Base-by-base conservation (phyloP, 2,888 invertebrate genomes). In the Blera fallax region DNA sequence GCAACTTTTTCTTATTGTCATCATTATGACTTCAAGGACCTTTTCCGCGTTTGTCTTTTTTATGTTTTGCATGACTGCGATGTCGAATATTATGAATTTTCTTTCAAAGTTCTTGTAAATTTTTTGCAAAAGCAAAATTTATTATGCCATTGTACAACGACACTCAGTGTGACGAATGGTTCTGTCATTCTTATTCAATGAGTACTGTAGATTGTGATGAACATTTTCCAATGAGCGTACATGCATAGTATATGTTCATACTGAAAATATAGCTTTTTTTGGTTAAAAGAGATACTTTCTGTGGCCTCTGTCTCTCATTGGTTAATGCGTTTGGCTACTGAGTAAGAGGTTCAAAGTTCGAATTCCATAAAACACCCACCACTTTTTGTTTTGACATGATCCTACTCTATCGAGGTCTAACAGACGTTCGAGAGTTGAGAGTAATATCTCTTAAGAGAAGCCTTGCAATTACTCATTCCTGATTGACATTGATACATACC, bases 11-110 rank as follows among this genome's bases (percentile, higher is more conserved):
- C 52, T 85, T 74, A 73, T 73, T 48, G 67, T 74, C 69, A 70
- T 80, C 84, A 45, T 76, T 70, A 80, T 70, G 76, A 74, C 74
- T 81, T 58, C 52, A 72, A 72, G 70, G 76, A 81, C 43, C 74
- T 80, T 74, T 50, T 58, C 27, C 16, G 45, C 16, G 6, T 14
- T 14, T 16, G 7, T 37, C 52, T 34, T 34, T 64, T 34, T n/a
- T n/a, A 32, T 60, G 8, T 18, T 65, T 45, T 37, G 58, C 60
- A 65, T 40, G 37, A 11, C 4, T 67, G 52, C 11, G 1, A 48
- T 81, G 58, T 32, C 32, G 34, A 40, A 48, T 34, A 48, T 69
- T 48, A 56, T 48, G 67, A 65, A 56, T 77, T 77, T 77, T 43
- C 56, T 73, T 50, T 18, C 14, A 7, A 54, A 70, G 62, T 70